phyloP scores from a whole-genome alignment of 2,888 invertebrate genomes.

The Phytoseiulus persimilis region DNA sequence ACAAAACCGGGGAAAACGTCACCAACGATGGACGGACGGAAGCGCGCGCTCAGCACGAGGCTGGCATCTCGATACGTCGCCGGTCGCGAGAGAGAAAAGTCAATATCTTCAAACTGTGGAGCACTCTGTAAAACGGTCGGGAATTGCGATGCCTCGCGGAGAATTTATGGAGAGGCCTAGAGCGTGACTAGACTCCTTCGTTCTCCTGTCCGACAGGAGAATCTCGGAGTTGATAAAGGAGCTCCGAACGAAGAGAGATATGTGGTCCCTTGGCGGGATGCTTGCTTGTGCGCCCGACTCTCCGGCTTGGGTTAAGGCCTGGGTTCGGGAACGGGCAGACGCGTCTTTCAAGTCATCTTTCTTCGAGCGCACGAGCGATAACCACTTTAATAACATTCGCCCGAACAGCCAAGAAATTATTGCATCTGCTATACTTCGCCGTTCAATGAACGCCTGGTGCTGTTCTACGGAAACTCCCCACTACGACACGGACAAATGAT shows the following conservation, averaged over 20 bases:
- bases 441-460: background rate
- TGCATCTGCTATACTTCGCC: background rate
- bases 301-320: background rate
- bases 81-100: background rate
- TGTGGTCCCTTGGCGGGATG: background rate
- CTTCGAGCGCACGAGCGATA: background rate
- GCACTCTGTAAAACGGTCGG: background rate
- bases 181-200: constrained; percentile 5
- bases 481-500: no score
- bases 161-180: background rate
- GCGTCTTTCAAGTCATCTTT: background rate
- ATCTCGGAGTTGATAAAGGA: background rate
- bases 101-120: background rate
- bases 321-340: background rate
- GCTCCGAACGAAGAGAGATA: background rate
- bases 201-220: background rate
- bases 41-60: background rate
- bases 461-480: background rate
- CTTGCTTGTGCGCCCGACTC: background rate
- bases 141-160: background rate
- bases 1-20: no score
- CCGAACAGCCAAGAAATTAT: background rate
- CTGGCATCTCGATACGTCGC: background rate
- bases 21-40: no score
- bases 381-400: background rate